phyloP scores from a whole-genome alignment of 2,113 vertebrate genomes.

The Dryoscopus gambensis region DNA sequence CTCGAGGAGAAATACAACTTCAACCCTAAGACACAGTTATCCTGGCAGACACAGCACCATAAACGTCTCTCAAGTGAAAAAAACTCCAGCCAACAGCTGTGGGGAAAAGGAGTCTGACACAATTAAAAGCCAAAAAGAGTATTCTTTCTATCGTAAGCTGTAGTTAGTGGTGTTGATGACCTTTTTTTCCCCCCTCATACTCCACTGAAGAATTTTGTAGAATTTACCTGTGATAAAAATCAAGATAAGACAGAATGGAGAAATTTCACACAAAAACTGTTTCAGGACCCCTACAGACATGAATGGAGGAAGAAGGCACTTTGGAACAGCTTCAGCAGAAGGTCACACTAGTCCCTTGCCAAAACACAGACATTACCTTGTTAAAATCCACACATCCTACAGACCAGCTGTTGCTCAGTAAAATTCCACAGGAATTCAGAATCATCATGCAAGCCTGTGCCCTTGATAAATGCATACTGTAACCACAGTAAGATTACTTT shows the following conservation, averaged over 20 bases:
- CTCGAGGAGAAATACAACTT: slow-evolving; percentile 74
- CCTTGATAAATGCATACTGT: neutral
- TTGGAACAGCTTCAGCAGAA: neutral
- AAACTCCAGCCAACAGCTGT: slow-evolving; percentile 3
- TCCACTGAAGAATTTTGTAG: neutral
- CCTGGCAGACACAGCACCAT: slow-evolving; percentile 73
- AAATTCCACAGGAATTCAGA: slow-evolving; percentile 4
- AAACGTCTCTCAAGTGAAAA: slow-evolving; percentile 68
- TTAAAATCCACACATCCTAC: slow-evolving; percentile 28
- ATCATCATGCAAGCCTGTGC: neutral
- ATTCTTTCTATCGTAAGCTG: neutral
- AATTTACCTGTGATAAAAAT: neutral
- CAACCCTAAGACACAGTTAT: slow-evolving; percentile 64
- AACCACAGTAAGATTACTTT: neutral
- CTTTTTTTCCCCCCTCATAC: neutral
- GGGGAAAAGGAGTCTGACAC: slow-evolving; percentile 57
- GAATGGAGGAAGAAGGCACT: neutral
- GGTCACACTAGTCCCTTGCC: neutral
- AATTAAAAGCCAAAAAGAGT: slow-evolving; percentile 66
- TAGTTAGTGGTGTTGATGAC: neutral
- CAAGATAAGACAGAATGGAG: neutral
- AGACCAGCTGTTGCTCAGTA: slow-evolving; percentile 24
- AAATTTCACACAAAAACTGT: neutral
- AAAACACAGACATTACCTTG: slow-evolving; percentile 40
- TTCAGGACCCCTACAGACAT: neutral